Evolutionary conservation across 2,797 vertebrate species (phyloP), one percentile per base, ranked within the genome.

Genomic region (Meriones psammophilus): DNA sequence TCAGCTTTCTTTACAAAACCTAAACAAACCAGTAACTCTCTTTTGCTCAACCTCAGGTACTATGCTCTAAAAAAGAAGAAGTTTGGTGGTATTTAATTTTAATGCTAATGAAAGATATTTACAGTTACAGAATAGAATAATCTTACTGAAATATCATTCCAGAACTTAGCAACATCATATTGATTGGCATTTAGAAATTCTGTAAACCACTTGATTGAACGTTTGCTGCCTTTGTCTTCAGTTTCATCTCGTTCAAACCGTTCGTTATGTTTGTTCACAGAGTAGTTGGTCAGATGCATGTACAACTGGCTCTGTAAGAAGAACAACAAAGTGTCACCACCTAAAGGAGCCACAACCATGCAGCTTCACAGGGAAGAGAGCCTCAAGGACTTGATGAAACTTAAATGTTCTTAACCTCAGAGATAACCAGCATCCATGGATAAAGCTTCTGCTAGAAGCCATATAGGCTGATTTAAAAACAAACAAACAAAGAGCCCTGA

Each of bases 251-350:
- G 98, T 98, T 99, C 99, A 94, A 99, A 99, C 97, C 97, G 99
- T 88, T 99, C 99, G 6, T 99, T 99, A 98, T 99, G 99, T 98
- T 99, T 99, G 98, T 99, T 99, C 97, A 99, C 99, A 0, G 99
- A 99, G 98, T 99, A 99, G 98, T 99, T 99, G 85, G 99, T 99
- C 98, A 99, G 98, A 97, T 99, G 99, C 99, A 99, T 99, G 98
- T 99, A 99, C 76, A 99, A 98, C 98, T 99, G 99, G 98, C 99
- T 99, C 99, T 99, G 98, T 68, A 97, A 15, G 76, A 80, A 68
- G 36, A 69, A 95, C 66, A 95, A 81, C 88, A 96, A 91, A 81
- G 33, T 7, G 15, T 97, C 78, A 94, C 3, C 73, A 77, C 68
- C 36, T 56, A 4, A 10, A 77, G 73, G 46, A 77, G 46, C 58